phyloP scores from a whole-genome alignment of 1,140 invertebrate species.

The Polyergus mexicanus region DNA sequence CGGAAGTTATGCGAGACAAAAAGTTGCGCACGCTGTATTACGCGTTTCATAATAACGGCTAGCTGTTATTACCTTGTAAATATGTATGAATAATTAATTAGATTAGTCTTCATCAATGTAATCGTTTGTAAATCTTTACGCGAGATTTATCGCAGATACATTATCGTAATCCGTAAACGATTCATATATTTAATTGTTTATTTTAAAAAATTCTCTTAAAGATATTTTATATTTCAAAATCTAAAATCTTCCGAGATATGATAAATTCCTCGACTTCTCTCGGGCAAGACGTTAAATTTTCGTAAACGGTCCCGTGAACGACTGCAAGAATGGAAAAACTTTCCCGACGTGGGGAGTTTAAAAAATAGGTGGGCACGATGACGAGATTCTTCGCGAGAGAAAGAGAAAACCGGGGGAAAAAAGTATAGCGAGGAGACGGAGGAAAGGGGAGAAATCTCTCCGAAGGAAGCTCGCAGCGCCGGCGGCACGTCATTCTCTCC shows the following conservation, averaged over 20 bases:
- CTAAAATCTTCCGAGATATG: background rate
- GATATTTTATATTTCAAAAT: background rate
- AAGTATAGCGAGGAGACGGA: slow-evolving; percentile 58
- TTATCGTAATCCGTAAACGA: too few species aligned
- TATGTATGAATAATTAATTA: slow-evolving; percentile 24
- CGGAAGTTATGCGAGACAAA: slow-evolving; percentile 47
- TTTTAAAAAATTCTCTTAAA: too few species aligned
- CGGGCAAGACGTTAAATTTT: slow-evolving; percentile 58
- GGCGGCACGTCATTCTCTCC: slow-evolving; percentile 84
- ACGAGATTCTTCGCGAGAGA: slow-evolving; percentile 8
- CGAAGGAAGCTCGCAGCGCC: slow-evolving; percentile 79
- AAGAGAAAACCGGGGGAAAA: slow-evolving; percentile 34
- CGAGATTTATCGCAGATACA: too few species aligned
- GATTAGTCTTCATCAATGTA: background rate
- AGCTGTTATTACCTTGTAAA: slow-evolving; percentile 21
- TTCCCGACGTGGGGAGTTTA: slow-evolving; percentile 27
- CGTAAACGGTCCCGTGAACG: slow-evolving; percentile 70
- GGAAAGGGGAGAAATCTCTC: slow-evolving; percentile 71
- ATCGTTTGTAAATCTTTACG: background rate
- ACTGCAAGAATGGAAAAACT: slow-evolving; percentile 71
- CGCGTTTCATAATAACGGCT: slow-evolving; percentile 30
- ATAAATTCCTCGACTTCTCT: slow-evolving; percentile 3
- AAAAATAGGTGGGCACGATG: slow-evolving; percentile 32
- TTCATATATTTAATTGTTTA: too few species aligned
- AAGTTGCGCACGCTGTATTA: slow-evolving; percentile 27